Evolutionary conservation across 1,140 invertebrate genomes (phyloP).

Genomic region (Cydia amplana): DNA sequence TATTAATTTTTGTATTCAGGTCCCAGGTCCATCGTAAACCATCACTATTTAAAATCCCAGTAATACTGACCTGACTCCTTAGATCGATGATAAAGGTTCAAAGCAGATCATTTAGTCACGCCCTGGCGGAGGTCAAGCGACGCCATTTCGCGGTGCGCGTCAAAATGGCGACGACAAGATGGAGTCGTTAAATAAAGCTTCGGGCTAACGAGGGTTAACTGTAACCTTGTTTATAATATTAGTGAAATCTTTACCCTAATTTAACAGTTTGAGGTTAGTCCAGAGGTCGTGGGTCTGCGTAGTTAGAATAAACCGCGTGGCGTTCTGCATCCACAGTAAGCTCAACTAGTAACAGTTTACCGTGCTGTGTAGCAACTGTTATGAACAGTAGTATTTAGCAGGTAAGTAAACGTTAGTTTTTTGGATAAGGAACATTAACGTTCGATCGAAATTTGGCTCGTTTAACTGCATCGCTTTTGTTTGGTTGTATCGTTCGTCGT

Average conservation of each 20-base stretch:
- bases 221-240: conserved; percentile 5
- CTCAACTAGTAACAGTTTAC: background rate
- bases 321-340: background rate
- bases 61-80: background rate
- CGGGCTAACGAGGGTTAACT: conserved; percentile 20
- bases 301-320: background rate
- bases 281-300: background rate
- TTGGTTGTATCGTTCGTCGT: too few relatives aligned
- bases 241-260: conserved; percentile 16
- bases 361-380: too few relatives aligned
- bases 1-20: background rate
- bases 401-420: too few relatives aligned
- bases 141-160: conserved; percentile 15
- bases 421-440: too few relatives aligned
- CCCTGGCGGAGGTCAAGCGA: conserved; percentile 7
- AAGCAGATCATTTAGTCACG: conserved; percentile 31
- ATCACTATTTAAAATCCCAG: background rate
- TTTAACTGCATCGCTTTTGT: too few relatives aligned
- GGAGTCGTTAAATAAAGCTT: conserved; percentile 28
- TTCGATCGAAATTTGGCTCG: too few relatives aligned
- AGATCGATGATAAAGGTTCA: conserved; percentile 14
- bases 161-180: conserved; percentile 24
- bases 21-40: background rate
- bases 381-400: too few relatives aligned
- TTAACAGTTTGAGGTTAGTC: background rate